Base-by-base conservation (phyloP, 2,888 invertebrate species). In the Agrochola lychnidis region DNA sequence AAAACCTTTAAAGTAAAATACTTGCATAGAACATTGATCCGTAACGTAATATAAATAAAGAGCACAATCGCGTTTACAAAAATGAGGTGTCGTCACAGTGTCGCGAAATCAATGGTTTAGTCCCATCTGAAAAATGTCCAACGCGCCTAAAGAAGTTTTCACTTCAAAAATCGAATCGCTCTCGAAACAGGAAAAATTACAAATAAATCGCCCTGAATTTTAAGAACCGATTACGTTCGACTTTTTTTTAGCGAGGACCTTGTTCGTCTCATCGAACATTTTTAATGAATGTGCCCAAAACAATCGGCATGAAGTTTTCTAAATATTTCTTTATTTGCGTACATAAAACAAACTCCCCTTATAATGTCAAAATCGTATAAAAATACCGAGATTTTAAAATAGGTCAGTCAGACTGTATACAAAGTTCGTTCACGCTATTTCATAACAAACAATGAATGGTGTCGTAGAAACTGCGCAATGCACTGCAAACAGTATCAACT, bases 401-500 rank as follows among this genome's bases (percentile, higher is more conserved):
- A 71, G 61, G 42, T 59, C 61, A 71, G 36, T 30, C 16, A 68
- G 45, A 76, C 36, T 74, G 16, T 78, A 30, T 75, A 73, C 42
- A 57, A 61, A 40, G 64, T 64, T 62, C 12, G 72, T 62, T 59
- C 74, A 64, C 53, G 51, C 45, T 66, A 64, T 57, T 74, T 16
- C 66, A 76, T 63, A 74, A 78, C 78, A 86, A 81, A 81, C 71
- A 79, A 53, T 63, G 36, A 66, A 67, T 76, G 73, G 71, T 74
- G 78, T 76, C 45, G 71, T 79, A 59, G 30, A 68, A 75, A 73
- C 63, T 69, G 48, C 53, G 56, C 79, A 78, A 76, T 83, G 78
- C 25, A 78, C 56, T 73, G 62, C 66, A 78, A 81, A 79, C 84
- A 86, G 80, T 75, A 78, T 62, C 78, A 63, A 63, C 63, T 73